phyloP scores from a whole-genome alignment of 2,797 vertebrate genomes.

The Tarsius wallacei region DNA sequence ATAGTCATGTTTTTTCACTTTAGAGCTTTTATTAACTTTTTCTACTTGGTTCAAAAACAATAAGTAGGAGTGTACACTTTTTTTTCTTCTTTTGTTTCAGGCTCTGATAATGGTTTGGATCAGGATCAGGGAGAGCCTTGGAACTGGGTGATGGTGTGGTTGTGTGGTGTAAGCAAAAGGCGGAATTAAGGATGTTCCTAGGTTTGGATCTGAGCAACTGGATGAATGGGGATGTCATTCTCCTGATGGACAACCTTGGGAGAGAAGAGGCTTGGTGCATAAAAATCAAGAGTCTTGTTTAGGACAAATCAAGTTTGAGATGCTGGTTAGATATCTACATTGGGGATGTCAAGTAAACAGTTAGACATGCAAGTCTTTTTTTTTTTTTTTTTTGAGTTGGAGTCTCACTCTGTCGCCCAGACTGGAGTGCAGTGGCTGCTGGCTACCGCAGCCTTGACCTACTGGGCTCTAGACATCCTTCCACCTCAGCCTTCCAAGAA shows the following conservation, averaged over 20 bases:
- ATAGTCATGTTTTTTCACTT: not conserved
- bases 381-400: no score
- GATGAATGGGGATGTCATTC: not conserved
- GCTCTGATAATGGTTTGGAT: not conserved
- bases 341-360: not conserved
- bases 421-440: no score
- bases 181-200: not conserved
- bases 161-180: not conserved
- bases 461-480: no score
- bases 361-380: not conserved
- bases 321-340: not conserved
- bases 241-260: not conserved
- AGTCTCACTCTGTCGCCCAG: no score
- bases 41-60: not conserved
- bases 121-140: not conserved
- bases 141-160: not conserved
- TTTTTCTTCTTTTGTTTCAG: conserved; percentile 11
- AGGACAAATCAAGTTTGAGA: not conserved
- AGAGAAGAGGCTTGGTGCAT: not conserved
- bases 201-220: not conserved
- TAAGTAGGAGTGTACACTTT: not conserved
- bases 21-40: not conserved
- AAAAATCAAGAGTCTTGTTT: conserved; percentile 23
- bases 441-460: no score
- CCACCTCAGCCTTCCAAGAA: no score